Evolutionary conservation across 2,113 vertebrate species (phyloP), one percentile per base, ranked within the genome.

Genomic region (Ramphastos sulfuratus): DNA sequence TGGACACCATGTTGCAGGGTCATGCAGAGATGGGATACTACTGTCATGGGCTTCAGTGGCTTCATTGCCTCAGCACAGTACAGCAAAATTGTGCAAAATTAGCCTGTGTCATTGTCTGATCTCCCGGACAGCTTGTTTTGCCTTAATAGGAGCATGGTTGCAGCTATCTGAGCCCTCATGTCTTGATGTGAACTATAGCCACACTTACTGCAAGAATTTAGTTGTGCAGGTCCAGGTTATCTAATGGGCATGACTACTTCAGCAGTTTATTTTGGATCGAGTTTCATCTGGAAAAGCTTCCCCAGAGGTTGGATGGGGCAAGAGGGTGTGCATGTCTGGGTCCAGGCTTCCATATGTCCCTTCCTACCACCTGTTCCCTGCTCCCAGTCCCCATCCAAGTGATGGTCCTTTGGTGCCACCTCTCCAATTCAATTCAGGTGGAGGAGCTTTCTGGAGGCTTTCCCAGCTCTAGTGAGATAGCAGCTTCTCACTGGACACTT

Each of bases 21-120:
- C 50, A 15, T 0, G 2, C 46, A 37, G 65, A 89, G 39, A n/a
- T 0, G 4, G 17, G 89, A 52, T 27, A 23, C 30, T 39, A 1
- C 46, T 48, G 46, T 42, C 0, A 2, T 7, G 27, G 66, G 25
- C 14, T 60, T 54, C 0, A 0, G 21, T 74, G 64, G 27, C 28
- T 88, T 80, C n/a, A 3, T 39, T 61, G 39, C n/a, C 20, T 58
- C 71, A 61, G 19, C 15, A 13, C 0, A 0, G n/a, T 15, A 8
- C 28, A 54, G 70, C 2, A 76, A 24, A 78, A 23, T 2, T 42
- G 63, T 48, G 35, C 35, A 54, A 24, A 82, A 31, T 21, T 20
- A 71, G 10, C 56, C n/a, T 27, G 7, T 25, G 8, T 46, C n/a
- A 37, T 28, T 1, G 0, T 55, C 27, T 73, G 63, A 56, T 23